Percentiles rank a stretch among this genome's conserved stretches.
These are phyloP conservation scores for Clarias batrachus DNA, from an alignment of 2,113 vertebrate genomes.

Conservation along the genomic window DNA sequence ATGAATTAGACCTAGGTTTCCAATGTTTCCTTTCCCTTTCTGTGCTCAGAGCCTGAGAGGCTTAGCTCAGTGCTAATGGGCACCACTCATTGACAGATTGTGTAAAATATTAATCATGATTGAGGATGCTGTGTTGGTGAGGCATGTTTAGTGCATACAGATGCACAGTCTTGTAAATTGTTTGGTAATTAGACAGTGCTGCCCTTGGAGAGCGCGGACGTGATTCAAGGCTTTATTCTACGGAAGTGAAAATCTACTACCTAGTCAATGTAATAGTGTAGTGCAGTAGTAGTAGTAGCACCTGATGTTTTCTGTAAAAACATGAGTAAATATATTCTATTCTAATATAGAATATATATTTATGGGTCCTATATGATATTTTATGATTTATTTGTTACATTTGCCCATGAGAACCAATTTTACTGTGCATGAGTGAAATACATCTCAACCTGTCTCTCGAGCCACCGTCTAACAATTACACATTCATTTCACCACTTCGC, in stretches of 20 bases:
- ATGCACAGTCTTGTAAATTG: slow-evolving; percentile 25
- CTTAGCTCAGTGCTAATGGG: slow-evolving; percentile 34
- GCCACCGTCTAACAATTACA: slow-evolving; percentile 69
- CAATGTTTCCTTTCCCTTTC: slow-evolving; percentile 16
- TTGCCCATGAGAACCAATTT: not conserved
- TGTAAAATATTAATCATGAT: slow-evolving; percentile 51
- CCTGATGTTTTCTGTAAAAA: not conserved
- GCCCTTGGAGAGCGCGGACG: slow-evolving; percentile 41
- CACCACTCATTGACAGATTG: slow-evolving; percentile 39
- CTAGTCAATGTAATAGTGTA: not conserved
- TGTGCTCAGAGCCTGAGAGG: slow-evolving; percentile 23
- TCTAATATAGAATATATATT: too few relatives aligned
- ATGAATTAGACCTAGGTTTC: slow-evolving; percentile 47
- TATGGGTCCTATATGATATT: not conserved
- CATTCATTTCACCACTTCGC: slow-evolving; percentile 64
- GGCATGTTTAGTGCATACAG: slow-evolving; percentile 41
- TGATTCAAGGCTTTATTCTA: slow-evolving; percentile 25
- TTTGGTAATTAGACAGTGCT: slow-evolving; percentile 43
- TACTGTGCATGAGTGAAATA: slow-evolving; percentile 2
- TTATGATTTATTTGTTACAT: not conserved
- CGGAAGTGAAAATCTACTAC: not conserved
- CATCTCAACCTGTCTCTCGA: slow-evolving; percentile 46
- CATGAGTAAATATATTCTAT: not conserved
- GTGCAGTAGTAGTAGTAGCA: not conserved
- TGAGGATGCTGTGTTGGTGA: slow-evolving; percentile 42